phyloP scores from a whole-genome alignment of 1,140 invertebrate genomes.

The Drosophila micromelanica region DNA sequence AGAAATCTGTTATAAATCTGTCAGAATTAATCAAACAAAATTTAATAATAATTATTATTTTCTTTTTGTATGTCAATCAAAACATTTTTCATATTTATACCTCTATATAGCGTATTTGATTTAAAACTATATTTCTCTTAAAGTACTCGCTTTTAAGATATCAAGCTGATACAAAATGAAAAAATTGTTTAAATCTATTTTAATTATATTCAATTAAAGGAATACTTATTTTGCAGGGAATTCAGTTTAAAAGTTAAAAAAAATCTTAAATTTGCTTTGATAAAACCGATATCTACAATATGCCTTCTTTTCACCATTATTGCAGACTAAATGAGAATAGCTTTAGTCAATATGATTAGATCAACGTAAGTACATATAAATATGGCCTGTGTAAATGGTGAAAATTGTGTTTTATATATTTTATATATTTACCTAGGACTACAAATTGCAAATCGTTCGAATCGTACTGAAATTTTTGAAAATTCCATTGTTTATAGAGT shows the following conservation, averaged over 20 bases:
- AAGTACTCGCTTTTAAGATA: slow-evolving; percentile 8
- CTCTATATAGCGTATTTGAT: slow-evolving; percentile 2
- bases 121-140: slow-evolving; percentile 2
- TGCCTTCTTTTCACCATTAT: slow-evolving; percentile 45
- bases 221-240: neutral
- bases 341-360: slow-evolving; percentile 45
- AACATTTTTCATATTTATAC: slow-evolving; percentile 1
- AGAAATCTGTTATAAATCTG: slow-evolving; percentile 11
- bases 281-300: slow-evolving; percentile 32
- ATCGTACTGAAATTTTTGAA: slow-evolving; percentile 40
- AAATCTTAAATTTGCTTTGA: neutral
- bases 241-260: neutral
- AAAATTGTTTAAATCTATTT: neutral
- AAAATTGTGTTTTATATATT: slow-evolving; percentile 20
- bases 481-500: slow-evolving; percentile 21
- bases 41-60: slow-evolving; percentile 1
- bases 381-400: slow-evolving; percentile 53
- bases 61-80: neutral
- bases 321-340: slow-evolving; percentile 45
- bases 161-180: neutral
- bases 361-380: slow-evolving; percentile 41
- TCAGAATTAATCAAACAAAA: slow-evolving; percentile 3
- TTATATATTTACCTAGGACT: slow-evolving; percentile 43
- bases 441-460: slow-evolving; percentile 39
- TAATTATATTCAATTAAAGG: neutral